Conservation (phyloP, 2,797 vertebrate genomes). For the Rhabdophis nuchalis region DNA sequence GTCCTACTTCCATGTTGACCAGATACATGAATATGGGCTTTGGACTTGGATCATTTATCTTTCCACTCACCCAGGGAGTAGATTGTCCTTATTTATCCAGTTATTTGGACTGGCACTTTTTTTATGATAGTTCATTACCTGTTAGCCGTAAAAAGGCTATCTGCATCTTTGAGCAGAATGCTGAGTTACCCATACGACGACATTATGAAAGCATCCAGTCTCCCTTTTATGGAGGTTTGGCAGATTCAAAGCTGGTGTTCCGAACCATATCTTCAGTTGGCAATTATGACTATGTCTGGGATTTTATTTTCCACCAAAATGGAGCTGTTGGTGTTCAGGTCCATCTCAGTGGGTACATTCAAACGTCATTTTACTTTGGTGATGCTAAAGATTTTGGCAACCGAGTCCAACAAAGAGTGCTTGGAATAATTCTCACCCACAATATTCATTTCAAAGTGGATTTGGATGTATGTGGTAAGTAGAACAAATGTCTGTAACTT, state of each 20-base stretch:
- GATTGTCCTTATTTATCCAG: slow-evolving; percentile 81
- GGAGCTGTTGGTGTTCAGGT: slow-evolving; percentile 63
- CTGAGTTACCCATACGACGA: slow-evolving; percentile 69
- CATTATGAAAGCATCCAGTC: slow-evolving; percentile 76
- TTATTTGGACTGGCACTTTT: slow-evolving; percentile 59
- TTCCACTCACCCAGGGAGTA: slow-evolving; percentile 73
- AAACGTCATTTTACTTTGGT: slow-evolving; percentile 71
- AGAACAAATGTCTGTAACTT: not conserved
- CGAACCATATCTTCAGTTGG: slow-evolving; percentile 78
- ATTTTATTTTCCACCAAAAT: too few relatives aligned
- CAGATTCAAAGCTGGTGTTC: slow-evolving; percentile 77
- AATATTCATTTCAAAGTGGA: slow-evolving; percentile 85
- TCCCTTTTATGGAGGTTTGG: slow-evolving; percentile 75
- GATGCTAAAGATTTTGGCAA: slow-evolving; percentile 71
- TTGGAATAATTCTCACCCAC: slow-evolving; percentile 85
- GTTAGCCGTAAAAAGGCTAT: too few relatives aligned
- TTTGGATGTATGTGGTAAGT: slow-evolving; percentile 81
- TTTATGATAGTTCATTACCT: too few relatives aligned
- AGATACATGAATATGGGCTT: slow-evolving; percentile 58
- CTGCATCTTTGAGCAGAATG: too few relatives aligned
- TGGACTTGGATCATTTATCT: slow-evolving; percentile 45
- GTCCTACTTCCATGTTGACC: slow-evolving; percentile 51
- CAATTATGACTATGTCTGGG: slow-evolving; percentile 53
- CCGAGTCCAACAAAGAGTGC: slow-evolving; percentile 74
- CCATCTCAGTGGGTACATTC: slow-evolving; percentile 82